phyloP scores from a whole-genome alignment of 2,113 vertebrate genomes.

The Australoheros scitulus region DNA sequence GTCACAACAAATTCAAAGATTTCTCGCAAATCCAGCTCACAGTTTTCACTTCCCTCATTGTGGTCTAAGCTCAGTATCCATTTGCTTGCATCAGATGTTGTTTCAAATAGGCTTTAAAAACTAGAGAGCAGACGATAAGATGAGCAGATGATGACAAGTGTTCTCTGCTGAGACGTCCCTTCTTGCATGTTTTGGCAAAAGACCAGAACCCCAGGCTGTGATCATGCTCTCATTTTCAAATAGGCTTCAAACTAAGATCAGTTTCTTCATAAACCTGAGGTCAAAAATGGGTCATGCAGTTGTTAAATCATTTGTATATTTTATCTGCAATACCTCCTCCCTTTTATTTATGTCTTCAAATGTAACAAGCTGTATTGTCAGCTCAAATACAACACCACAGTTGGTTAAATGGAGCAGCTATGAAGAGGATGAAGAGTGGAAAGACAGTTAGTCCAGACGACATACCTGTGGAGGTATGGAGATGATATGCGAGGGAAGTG shows the following conservation, averaged over 20 bases:
- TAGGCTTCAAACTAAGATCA: not conserved
- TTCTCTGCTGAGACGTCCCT: not conserved
- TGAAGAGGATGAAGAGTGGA: not conserved
- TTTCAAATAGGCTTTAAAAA: not conserved
- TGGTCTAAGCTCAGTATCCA: not conserved
- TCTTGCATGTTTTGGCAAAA: not conserved
- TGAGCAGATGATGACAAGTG: not conserved
- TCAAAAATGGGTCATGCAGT: not conserved
- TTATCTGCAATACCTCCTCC: not conserved
- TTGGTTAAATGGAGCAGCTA: not conserved
- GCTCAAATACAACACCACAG: not conserved
- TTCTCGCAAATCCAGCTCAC: constrained; percentile 12
- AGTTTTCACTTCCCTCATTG: constrained; percentile 30
- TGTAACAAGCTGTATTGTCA: not conserved
- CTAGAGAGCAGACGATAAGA: not conserved
- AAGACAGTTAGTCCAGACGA: not conserved
- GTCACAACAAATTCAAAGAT: not conserved
- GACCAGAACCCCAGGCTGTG: not conserved
- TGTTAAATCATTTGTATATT: not conserved
- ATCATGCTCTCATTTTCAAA: not conserved
- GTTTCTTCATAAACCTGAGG: not conserved
- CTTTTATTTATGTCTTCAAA: not conserved
- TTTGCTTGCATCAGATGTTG: not conserved
- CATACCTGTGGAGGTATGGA: not conserved
- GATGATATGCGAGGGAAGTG: not conserved